Conservation (phyloP, 2,888 invertebrate species). For the Eupithecia centaureata region DNA sequence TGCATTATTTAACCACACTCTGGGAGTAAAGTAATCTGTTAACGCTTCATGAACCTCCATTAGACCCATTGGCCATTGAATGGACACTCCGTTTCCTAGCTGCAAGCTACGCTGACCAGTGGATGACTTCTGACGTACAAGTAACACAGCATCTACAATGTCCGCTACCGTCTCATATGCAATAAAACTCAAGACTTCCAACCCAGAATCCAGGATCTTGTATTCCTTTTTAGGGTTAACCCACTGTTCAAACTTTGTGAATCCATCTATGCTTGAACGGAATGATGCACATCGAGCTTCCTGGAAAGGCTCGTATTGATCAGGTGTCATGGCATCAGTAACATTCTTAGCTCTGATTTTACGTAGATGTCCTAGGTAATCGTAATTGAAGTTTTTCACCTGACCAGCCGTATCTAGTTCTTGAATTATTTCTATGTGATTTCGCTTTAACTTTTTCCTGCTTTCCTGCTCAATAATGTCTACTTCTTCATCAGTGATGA, state of each 20-base stretch:
- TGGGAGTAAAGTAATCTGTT: constrained; percentile 87
- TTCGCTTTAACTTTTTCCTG: constrained; percentile 58
- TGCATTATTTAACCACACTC: constrained; percentile 81
- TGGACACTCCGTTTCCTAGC: constrained; percentile 70
- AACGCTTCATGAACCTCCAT: constrained; percentile 94
- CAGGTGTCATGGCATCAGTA: constrained; percentile 78
- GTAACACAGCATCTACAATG: constrained; percentile 91
- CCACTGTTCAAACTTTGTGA: constrained; percentile 84
- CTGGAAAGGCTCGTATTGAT: constrained; percentile 90
- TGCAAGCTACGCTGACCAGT: neutral
- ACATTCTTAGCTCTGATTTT: constrained; percentile 84
- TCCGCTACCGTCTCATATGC: constrained; percentile 96
- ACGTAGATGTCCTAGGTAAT: constrained; percentile 83
- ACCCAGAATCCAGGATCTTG: constrained; percentile 85
- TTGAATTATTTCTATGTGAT: constrained; percentile 80
- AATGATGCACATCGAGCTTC: constrained; percentile 92
- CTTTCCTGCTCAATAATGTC: constrained; percentile 78
- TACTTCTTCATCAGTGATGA: constrained; percentile 62
- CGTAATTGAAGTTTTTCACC: constrained; percentile 80
- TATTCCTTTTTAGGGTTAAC: constrained; percentile 86
- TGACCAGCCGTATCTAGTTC: constrained; percentile 83
- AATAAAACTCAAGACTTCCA: constrained; percentile 92
- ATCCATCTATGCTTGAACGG: constrained; percentile 73
- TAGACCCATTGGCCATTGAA: constrained; percentile 85
- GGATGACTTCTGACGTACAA: constrained; percentile 88